A percentile compares a stretch with the other conserved stretches of the same genome.
Conservation (phyloP, 35 echinoderm and acorn worm species). For the Ophiothrix spiculata region DNA sequence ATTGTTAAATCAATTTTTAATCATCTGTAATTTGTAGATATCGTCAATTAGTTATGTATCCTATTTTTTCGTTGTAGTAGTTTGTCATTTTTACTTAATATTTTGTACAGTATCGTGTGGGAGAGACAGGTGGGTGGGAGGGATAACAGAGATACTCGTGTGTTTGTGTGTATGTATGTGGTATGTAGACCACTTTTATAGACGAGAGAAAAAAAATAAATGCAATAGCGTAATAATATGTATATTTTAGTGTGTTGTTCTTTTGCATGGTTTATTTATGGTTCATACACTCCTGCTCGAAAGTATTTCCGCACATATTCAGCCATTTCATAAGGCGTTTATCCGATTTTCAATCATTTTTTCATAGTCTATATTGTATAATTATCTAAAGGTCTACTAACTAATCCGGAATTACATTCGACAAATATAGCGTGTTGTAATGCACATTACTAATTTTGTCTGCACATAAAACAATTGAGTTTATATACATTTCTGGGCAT, state of each 20-base stretch:
- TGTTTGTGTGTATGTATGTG: conserved; percentile 4
- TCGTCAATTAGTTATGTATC: neutral
- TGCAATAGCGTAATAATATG: neutral
- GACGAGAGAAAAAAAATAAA: neutral
- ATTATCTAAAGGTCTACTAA: too few species aligned
- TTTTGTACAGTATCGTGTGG: neutral
- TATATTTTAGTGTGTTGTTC: neutral
- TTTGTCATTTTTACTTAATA: neutral
- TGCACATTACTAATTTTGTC: too few species aligned
- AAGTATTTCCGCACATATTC: too few species aligned
- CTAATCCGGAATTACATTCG: too few species aligned
- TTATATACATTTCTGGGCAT: too few species aligned
- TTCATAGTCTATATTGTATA: too few species aligned
- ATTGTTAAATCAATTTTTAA: neutral
- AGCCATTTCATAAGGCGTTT: too few species aligned
- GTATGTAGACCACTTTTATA: conserved; percentile 11
- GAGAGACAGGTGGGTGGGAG: neutral
- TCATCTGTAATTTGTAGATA: neutral
- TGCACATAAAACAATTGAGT: too few species aligned
- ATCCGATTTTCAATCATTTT: too few species aligned
- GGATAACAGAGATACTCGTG: neutral
- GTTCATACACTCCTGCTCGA: too few species aligned
- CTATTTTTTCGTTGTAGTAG: neutral
- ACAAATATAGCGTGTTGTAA: too few species aligned
- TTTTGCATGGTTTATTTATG: too few species aligned